A percentile compares a stretch with the other conserved stretches of the same genome.
phyloP scores from a whole-genome alignment of 2,113 vertebrate genomes.

The Pholis gunnellus region DNA sequence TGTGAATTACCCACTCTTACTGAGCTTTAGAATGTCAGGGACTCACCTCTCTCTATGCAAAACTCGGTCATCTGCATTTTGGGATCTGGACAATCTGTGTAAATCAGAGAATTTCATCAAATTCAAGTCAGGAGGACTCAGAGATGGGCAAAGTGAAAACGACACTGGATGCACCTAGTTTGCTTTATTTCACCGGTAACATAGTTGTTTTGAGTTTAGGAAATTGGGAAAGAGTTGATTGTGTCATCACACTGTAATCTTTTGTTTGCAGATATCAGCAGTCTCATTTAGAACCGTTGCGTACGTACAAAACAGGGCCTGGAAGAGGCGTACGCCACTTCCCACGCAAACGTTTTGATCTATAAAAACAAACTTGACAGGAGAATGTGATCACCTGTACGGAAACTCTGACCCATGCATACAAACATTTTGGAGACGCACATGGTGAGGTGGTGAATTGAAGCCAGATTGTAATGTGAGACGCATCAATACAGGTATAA shows the following conservation, averaged over 20 bases:
- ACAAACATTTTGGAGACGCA: no score
- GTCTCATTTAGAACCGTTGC: no score
- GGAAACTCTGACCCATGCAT: no score
- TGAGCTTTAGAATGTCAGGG: background rate
- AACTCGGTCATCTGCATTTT: constrained; percentile 64
- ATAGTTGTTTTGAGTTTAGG: background rate
- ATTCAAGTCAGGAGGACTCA: background rate
- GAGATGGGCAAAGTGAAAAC: background rate
- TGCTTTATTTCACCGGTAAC: background rate
- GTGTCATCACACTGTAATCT: background rate
- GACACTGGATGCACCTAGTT: background rate
- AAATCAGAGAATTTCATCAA: constrained; percentile 9
- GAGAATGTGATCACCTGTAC: no score
- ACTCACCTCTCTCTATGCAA: constrained; percentile 78
- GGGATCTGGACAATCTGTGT: constrained; percentile 68
- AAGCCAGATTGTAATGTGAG: no score
- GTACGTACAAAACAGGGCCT: background rate
- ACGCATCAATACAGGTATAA: no score
- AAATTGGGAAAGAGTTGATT: background rate
- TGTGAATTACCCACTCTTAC: background rate
- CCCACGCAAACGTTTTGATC: no score
- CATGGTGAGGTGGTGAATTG: no score
- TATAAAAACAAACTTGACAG: no score
- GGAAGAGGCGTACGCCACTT: background rate
- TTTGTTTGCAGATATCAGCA: background rate